Conservation (phyloP, 2,113 vertebrate genomes). For the Anarhynchus alexandrinus region DNA sequence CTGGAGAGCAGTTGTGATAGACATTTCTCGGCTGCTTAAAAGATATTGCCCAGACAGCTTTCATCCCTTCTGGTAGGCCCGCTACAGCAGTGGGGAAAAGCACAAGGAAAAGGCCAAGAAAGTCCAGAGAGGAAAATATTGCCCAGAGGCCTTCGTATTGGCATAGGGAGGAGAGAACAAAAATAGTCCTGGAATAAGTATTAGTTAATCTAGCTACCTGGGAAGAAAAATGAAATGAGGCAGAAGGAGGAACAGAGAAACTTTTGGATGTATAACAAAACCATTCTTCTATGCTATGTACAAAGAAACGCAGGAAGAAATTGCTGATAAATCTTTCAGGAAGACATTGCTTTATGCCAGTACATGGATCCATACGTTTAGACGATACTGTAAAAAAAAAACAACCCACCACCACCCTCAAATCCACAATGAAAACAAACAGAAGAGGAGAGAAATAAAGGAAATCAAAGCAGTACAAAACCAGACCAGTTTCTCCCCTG, state of each 20-base stretch:
- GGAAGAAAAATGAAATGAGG: not conserved
- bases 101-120: not conserved
- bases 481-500: not conserved
- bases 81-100: accelerated
- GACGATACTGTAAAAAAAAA: not conserved
- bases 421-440: not conserved
- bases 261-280: not conserved
- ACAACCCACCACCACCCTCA: not conserved
- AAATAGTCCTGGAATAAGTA: not conserved
- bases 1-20: not conserved
- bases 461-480: not conserved
- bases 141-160: not conserved
- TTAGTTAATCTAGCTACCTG: not conserved
- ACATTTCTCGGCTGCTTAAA: not conserved
- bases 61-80: not conserved
- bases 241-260: not conserved
- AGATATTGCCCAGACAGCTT: conserved; percentile 19
- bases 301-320: not conserved
- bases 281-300: not conserved
- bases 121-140: not conserved
- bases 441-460: not conserved
- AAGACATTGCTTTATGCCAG: not conserved
- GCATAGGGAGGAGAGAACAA: not conserved
- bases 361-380: accelerated
- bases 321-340: not conserved